These are phyloP conservation scores for Nothoprocta pentlandii DNA, from an alignment of 2,113 vertebrate genomes.

Conservation along the genomic window DNA sequence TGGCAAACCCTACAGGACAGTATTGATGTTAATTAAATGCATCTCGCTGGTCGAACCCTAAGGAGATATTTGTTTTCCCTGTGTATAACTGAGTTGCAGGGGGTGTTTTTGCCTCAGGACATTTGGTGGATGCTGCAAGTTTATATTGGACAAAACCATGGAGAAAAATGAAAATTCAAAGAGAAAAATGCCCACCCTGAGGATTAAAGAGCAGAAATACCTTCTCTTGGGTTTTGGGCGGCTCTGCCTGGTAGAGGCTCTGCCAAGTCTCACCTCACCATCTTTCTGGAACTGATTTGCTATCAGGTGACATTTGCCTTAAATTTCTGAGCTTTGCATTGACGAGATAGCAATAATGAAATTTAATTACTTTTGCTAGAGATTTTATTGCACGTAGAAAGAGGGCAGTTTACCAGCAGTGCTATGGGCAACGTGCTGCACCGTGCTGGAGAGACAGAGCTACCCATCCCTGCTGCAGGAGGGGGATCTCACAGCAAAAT, in stretches of 20 bases:
- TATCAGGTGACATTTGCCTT: neutral
- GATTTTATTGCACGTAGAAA: neutral
- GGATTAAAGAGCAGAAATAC: neutral
- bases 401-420: neutral
- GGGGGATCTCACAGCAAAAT: neutral
- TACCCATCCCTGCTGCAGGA: neutral
- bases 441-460: neutral
- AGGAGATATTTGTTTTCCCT: neutral
- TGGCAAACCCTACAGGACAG: neutral
- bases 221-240: neutral
- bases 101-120: neutral
- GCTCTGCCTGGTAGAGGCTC: neutral
- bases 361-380: neutral
- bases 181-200: no score
- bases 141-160: neutral
- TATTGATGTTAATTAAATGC: neutral
- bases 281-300: neutral
- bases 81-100: neutral
- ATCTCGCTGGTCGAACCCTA: neutral
- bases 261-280: neutral
- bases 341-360: neutral
- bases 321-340: neutral
- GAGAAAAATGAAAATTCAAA: neutral
- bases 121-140: neutral
- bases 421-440: neutral